These are phyloP conservation scores for Apotomis betuletana DNA, from an alignment of 2,888 invertebrate genomes.

Conservation along the genomic window DNA sequence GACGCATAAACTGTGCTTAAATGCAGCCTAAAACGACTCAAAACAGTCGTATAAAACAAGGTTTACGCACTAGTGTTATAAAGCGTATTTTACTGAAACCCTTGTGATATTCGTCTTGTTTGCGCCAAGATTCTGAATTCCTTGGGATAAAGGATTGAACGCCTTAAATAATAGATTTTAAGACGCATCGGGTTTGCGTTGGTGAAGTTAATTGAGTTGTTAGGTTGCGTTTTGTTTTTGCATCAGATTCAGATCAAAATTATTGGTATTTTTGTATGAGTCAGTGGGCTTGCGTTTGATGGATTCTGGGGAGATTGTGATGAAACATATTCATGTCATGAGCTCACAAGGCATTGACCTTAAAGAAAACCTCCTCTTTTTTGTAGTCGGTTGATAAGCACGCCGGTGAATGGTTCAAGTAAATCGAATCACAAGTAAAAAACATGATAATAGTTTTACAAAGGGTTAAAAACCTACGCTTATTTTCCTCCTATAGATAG, in stretches of 20 bases:
- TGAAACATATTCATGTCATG: not conserved
- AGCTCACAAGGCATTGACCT: too few relatives aligned
- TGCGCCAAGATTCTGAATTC: constrained; percentile 10
- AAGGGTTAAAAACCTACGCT: too few relatives aligned
- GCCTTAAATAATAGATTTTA: constrained; percentile 42
- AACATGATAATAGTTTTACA: too few relatives aligned
- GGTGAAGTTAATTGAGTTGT: constrained; percentile 57
- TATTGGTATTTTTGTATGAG: constrained; percentile 59
- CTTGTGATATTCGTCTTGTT: too few relatives aligned
- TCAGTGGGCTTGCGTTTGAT: constrained; percentile 52
- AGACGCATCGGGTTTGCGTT: constrained; percentile 12
- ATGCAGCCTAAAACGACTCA: not conserved
- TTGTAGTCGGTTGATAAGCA: too few relatives aligned
- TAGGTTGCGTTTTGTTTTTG: constrained; percentile 44
- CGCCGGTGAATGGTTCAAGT: too few relatives aligned
- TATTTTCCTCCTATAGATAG: too few relatives aligned
- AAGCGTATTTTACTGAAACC: not conserved
- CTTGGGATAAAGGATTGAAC: constrained; percentile 26
- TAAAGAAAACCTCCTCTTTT: too few relatives aligned
- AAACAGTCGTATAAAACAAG: not conserved
- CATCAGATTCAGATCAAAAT: constrained; percentile 54
- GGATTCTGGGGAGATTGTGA: not conserved
- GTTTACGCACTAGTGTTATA: not conserved
- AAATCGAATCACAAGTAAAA: too few relatives aligned
- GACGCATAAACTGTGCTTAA: constrained; percentile 58